Conservation (phyloP, 2,888 invertebrate genomes). For the Agrilus cyanescens region DNA sequence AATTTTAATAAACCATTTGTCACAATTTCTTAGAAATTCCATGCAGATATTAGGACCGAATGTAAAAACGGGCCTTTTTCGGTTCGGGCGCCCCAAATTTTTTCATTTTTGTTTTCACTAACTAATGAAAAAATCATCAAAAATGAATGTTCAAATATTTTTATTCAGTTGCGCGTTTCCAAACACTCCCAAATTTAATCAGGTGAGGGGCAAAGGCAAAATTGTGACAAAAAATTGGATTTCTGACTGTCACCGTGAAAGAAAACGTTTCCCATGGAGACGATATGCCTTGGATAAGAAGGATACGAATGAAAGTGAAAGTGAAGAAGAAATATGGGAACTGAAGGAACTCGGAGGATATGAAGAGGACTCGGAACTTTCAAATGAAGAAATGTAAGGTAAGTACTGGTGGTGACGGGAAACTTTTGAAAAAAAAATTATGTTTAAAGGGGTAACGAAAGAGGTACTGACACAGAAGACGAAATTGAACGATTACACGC, state of each 20-base stretch:
- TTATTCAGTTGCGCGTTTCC: constrained; percentile 70
- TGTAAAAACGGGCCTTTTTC: too few species aligned
- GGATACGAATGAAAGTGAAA: constrained; percentile 34
- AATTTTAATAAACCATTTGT: too few species aligned
- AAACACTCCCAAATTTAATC: constrained; percentile 77
- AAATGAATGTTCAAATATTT: not conserved
- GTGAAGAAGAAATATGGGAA: constrained; percentile 43
- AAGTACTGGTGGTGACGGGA: not conserved
- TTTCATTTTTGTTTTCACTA: not conserved
- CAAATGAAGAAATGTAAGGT: not conserved
- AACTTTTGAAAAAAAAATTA: not conserved
- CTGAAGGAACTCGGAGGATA: constrained; percentile 16
- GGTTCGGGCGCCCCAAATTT: not conserved
- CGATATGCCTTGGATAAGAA: constrained; percentile 45
- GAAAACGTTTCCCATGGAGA: constrained; percentile 55
- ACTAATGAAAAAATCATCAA: not conserved
- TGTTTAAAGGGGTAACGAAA: constrained; percentile 13
- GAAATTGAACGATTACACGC: constrained; percentile 41
- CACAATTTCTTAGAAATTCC: too few species aligned
- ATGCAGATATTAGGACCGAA: too few species aligned
- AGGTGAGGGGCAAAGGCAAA: constrained; percentile 51
- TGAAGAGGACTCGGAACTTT: not conserved
- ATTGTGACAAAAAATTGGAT: constrained; percentile 70
- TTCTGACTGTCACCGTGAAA: constrained; percentile 45
- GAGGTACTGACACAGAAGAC: constrained; percentile 49